phyloP scores from a whole-genome alignment of 2,113 vertebrate species.

The Vombatus ursinus region DNA sequence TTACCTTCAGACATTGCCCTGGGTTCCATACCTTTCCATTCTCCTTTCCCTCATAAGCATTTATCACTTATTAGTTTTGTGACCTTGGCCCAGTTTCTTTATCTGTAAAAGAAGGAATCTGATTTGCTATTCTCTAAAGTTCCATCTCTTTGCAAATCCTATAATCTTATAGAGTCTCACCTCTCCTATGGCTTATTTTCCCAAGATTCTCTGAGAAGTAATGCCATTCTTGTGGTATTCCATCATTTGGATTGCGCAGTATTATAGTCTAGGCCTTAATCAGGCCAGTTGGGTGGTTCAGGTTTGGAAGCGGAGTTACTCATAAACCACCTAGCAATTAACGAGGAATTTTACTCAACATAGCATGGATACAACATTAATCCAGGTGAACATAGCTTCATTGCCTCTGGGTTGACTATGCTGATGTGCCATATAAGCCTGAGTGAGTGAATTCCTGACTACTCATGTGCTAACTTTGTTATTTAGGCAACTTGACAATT shows the following conservation, averaged over 20 bases:
- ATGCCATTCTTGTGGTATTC: neutral
- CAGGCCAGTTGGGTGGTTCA: neutral
- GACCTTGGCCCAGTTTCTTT: neutral
- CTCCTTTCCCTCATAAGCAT: neutral
- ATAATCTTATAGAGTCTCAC: neutral
- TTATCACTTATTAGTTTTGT: neutral
- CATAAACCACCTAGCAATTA: neutral
- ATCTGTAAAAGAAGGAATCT: neutral
- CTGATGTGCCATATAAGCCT: neutral
- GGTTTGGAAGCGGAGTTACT: neutral
- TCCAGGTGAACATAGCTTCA: neutral
- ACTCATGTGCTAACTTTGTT: neutral
- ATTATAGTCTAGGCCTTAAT: neutral
- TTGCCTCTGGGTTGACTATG: neutral
- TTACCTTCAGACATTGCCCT: neutral
- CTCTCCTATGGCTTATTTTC: neutral
- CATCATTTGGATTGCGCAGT: neutral
- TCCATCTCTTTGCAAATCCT: neutral
- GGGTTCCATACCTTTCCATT: neutral
- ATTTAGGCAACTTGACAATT: neutral
- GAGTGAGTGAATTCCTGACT: neutral
- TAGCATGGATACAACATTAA: neutral
- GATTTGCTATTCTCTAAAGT: neutral
- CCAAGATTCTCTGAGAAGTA: neutral
- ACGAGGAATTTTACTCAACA: neutral